Evolutionary conservation across 2,113 vertebrate species (phyloP), one percentile per base, ranked within the genome.

Genomic region (Urocolius indicus): DNA sequence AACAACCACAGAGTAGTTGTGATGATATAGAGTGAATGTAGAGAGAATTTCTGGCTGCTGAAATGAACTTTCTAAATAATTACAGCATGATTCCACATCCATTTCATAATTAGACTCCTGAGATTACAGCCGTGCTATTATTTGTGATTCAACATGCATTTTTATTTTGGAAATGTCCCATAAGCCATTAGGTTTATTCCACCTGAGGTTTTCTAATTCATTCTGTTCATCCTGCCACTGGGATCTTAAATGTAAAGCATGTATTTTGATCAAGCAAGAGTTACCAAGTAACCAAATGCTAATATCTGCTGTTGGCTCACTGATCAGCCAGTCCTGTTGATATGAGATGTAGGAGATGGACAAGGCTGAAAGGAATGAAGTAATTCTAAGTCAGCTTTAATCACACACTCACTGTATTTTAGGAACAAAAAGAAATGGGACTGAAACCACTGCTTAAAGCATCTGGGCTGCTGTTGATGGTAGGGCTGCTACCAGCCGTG

Each of bases 31-130:
- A 65, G 68, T 68, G 92, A 93, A 92, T 21, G 78, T 0, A 48
- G 66, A 82, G 49, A 84, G 63, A 81, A 90, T 92, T 95, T 96
- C 76, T 94, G 68, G 65, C 68, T 86, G 66, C 76, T 84, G 79
- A 89, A 94, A 81, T 66, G 49, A 96, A 89, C 83, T 94, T 97
- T 89, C 85, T 90, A 92, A 92, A 74, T 89, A 82, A 88, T 92
- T 93, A 87, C 62, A 79, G 80, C 78, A 87, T 72, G 45, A 88
- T 92, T 90, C 62, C 76, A 82, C 45, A 75, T 62, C 80, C 66
- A 84, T 89, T 96, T 84, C 45, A 27, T 95, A 96, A 96, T 93
- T 92, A 90, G 86, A 78, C 86, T 73, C 79, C 54, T 38, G 90
- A 92, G 90, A 84, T 57, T 75, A 79, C 45, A 92, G 16, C 46